Evolutionary conservation across 1,140 invertebrate species (phyloP).

Genomic region (Drosophila navojoa): DNA sequence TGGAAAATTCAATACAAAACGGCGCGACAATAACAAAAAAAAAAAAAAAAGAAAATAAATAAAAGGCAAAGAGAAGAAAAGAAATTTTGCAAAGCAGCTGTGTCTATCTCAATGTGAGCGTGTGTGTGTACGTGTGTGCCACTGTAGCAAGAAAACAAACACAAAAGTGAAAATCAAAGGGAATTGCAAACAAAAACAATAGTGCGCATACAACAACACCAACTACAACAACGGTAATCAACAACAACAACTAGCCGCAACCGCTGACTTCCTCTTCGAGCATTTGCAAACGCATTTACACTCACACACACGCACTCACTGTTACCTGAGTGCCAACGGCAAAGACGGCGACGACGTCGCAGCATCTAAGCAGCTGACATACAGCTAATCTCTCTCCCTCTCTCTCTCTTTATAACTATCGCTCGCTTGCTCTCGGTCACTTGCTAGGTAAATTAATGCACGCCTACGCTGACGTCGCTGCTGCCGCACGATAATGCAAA

Average conservation of each 20-base stretch:
- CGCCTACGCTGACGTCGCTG: constrained; percentile 38
- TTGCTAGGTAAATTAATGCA: constrained; percentile 41
- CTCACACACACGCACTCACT: constrained; percentile 16
- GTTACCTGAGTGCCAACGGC: constrained; percentile 40
- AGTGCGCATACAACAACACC: constrained; percentile 10
- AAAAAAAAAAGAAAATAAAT: constrained; percentile 20
- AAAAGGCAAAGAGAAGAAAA: constrained; percentile 27
- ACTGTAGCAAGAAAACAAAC: constrained; percentile 15
- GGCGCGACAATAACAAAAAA: constrained; percentile 62
- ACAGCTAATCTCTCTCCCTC: constrained; percentile 5
- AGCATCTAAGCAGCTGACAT: constrained; percentile 34
- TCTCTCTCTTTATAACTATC: constrained; percentile 9
- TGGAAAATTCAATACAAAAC: constrained; percentile 78
- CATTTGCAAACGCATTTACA: constrained; percentile 45
- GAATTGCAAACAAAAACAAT: constrained; percentile 25
- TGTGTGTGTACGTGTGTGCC: constrained; percentile 27
- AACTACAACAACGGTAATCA: constrained; percentile 37
- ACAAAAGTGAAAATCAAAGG: constrained; percentile 46
- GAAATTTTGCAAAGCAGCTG: constrained; percentile 58
- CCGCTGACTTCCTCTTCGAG: constrained; percentile 45
- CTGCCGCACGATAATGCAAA: constrained; percentile 48
- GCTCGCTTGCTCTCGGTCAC: constrained; percentile 5
- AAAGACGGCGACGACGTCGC: constrained; percentile 27
- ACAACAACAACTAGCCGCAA: constrained; percentile 35
- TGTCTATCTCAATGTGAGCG: constrained; percentile 28